Percentiles rank a stretch among this genome's conserved stretches.
phyloP scores from a whole-genome alignment of 2,888 invertebrate species.

The Charanyca ferruginea region DNA sequence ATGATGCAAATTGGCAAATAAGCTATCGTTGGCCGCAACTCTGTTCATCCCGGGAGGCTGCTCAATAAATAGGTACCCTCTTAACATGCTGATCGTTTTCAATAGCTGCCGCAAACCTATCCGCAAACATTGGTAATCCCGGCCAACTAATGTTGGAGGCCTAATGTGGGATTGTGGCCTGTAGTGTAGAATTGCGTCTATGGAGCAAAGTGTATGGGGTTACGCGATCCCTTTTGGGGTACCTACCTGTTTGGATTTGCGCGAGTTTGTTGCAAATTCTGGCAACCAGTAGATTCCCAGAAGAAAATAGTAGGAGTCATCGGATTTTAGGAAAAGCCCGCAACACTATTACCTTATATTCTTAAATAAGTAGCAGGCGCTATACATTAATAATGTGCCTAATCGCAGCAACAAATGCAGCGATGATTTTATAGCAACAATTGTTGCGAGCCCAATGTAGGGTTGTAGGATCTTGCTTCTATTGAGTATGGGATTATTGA shows the following conservation, averaged over 20 bases:
- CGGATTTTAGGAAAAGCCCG: too few species aligned
- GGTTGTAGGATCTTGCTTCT: neutral
- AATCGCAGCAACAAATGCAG: neutral
- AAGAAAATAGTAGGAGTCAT: neutral
- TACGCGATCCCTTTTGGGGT: slow-evolving; percentile 3
- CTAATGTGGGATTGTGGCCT: slow-evolving; percentile 43
- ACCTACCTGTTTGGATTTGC: slow-evolving; percentile 4
- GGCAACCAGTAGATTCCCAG: neutral
- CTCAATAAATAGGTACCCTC: slow-evolving; percentile 80
- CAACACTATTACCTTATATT: too few species aligned
- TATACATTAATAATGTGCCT: too few species aligned
- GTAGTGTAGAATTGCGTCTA: slow-evolving; percentile 15
- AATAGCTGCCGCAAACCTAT: slow-evolving; percentile 70
- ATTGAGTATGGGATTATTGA: neutral
- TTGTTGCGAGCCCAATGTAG: neutral
- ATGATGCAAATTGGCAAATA: slow-evolving; percentile 88
- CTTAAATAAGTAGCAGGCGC: too few species aligned
- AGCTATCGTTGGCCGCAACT: slow-evolving; percentile 80
- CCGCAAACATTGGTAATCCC: slow-evolving; percentile 71
- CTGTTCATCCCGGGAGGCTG: slow-evolving; percentile 77
- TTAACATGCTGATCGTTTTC: slow-evolving; percentile 77
- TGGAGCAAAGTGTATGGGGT: slow-evolving; percentile 1
- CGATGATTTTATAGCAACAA: neutral
- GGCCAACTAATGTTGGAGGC: slow-evolving; percentile 41
- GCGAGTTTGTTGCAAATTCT: neutral